Base-by-base conservation (phyloP, 2,888 invertebrate genomes). In the Ectemnius cavifrons region DNA sequence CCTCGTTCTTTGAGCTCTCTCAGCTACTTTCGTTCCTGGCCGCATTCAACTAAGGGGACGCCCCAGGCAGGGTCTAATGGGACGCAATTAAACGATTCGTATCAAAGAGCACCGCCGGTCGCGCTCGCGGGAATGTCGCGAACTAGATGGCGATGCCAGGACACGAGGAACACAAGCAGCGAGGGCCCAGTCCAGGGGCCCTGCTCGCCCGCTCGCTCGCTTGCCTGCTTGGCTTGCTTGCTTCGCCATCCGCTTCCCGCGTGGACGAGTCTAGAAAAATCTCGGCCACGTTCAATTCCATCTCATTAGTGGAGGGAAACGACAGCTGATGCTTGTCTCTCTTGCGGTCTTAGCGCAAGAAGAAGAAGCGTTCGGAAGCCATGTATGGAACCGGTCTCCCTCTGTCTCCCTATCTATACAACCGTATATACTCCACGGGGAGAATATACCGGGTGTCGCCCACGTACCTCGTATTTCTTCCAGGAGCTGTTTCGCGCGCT, bases 241-340 rank as follows among this genome's bases (percentile, higher is more conserved):
- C 52, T 52, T 16, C 37, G 37, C 37, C 37, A 37, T 37, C 37
- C 37, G 37, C 37, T 37, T 75, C 72, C 73, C 65, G 67, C 70
- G 63, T 58, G 75, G 73, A 71, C 73, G 84, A 87, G 87, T 90
- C 88, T 90, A 91, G 91, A 91, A 91, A 91, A 91, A 91, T 91
- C 91, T 89, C 88, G 90, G 88, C 89, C 90, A 88, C 90, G 90
- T 91, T 90, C 91, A 91, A 91, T 91, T 91, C 90, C 90, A 91
- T 91, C 91, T 91, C 91, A 91, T 91, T 91, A 91, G 91, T 87
- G 89, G 85, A 87, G 87, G 84, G 86, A 89, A 90, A 90, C 89
- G 88, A 89, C 89, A 87, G 88, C 91, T 89, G 91, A 90, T 91
- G 90, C 89, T 91, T 91, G 91, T 90, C 90, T 83, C 82, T 82